These are phyloP conservation scores for Julus scandinavius DNA, from an alignment of 2,888 invertebrate genomes.

Conservation along the genomic window DNA sequence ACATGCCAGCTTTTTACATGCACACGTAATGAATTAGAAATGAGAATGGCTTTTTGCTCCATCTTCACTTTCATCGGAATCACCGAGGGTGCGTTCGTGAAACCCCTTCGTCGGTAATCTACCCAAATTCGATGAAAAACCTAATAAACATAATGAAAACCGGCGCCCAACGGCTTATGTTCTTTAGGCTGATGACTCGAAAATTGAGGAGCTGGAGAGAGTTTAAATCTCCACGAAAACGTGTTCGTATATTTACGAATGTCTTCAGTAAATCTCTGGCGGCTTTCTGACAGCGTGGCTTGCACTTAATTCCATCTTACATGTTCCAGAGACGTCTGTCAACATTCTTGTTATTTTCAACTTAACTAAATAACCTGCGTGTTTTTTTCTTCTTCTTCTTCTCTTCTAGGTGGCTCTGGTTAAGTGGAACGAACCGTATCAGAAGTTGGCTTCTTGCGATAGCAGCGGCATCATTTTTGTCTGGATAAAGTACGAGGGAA, in stretches of 20 bases:
- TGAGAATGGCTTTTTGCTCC: neutral
- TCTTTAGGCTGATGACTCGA: neutral
- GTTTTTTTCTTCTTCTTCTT: neutral
- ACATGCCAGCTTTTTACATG: neutral
- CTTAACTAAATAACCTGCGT: slow-evolving; percentile 1
- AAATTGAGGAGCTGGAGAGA: slow-evolving; percentile 6
- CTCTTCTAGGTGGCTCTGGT: slow-evolving; percentile 84
- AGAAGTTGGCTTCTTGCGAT: slow-evolving; percentile 97
- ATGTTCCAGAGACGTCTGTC: neutral
- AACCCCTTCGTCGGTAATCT: neutral
- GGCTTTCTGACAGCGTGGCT: neutral
- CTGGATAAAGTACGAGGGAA: slow-evolving; percentile 98
- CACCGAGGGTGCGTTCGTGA: neutral
- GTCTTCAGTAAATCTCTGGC: neutral
- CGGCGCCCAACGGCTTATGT: neutral
- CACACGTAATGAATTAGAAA: slow-evolving; percentile 48
- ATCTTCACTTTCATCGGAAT: neutral
- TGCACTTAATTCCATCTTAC: neutral
- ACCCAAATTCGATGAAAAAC: neutral
- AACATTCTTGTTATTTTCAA: neutral
- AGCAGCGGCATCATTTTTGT: slow-evolving; percentile 98
- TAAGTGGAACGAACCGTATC: slow-evolving; percentile 98
- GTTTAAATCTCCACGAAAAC: neutral
- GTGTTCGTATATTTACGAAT: neutral
- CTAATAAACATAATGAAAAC: slow-evolving; percentile 29